Evolutionary conservation across 1,140 invertebrate species (phyloP), one percentile per base, ranked within the genome.

Genomic region (Ephestia elutella): DNA sequence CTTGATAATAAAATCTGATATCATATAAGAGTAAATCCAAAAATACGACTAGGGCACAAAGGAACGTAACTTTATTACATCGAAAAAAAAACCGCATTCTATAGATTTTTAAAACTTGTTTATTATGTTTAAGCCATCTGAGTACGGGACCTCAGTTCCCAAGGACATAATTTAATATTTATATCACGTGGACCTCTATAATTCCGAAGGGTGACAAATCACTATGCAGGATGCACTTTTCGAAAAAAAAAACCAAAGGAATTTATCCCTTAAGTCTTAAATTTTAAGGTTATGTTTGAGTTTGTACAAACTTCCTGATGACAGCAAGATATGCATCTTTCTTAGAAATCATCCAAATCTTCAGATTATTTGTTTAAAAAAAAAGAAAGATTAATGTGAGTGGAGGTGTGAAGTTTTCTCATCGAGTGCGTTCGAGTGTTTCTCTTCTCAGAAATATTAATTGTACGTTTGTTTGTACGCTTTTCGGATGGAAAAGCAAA

Each of bases 111-210:
- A 71, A 62, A 71, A 62, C 57, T 63, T 66, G 58, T 74, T 80
- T 73, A 82, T 78, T 78, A 63, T 72, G 28, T 68, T 55, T 57
- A 63, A 57, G 56, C 59, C 20, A 32, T 59, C 13, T 53, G 20
- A 60, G 32, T 51, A 66, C 63, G 69, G 73, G 74, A 66, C 65
- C 54, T 70, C 54, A 38, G 73, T 80, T 82, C 74, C 78, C 78
- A 80, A 70, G 78, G 73, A 70, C 75, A 77, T 81, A 78, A 80
- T 68, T 78, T 73, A 73, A 70, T 78, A 73, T 78, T 81, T 68
- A 63, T 70, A 62, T 63, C 60, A 38, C 56, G 38, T 65, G 62
- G 66, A 68, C 65, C 66, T 61, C 60, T 44, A 67, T 59, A 21
- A 49, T 44, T 57, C 50, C 56, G 60, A 63, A 66, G 73, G 70